Percentiles rank a stretch among this genome's conserved stretches.
Conservation (phyloP, 2,797 vertebrate genomes). For the Hipposideros larvatus region DNA sequence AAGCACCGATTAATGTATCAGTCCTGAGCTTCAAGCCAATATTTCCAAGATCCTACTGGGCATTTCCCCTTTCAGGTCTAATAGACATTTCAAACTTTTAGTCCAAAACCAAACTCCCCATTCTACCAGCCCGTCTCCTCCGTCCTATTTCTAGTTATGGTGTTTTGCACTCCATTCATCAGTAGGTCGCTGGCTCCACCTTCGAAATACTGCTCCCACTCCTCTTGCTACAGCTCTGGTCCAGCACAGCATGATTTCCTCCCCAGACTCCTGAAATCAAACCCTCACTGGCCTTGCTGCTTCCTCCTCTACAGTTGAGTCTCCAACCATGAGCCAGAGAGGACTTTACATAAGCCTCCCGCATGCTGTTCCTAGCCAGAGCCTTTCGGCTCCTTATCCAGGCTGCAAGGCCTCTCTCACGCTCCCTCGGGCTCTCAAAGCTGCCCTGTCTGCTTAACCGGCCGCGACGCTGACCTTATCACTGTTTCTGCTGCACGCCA, state of each 20-base stretch:
- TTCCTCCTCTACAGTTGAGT: background rate
- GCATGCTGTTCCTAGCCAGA: fast-evolving
- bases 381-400: background rate
- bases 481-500: background rate
- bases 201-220: background rate
- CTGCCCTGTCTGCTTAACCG: background rate
- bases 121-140: background rate
- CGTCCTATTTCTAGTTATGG: background rate
- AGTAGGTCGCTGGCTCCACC: background rate
- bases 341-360: too few relatives aligned
- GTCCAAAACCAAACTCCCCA: background rate
- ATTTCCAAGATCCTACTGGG: background rate
- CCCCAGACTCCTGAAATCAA: background rate
- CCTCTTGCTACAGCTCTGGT: background rate
- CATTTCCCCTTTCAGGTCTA: background rate
- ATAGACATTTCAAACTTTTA: background rate
- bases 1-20: background rate
- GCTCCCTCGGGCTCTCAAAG: background rate
- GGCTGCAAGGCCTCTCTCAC: background rate
- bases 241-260: background rate
- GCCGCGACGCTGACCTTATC: background rate
- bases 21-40: background rate
- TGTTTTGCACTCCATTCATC: background rate
- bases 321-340: background rate
- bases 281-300: background rate